Evolutionary conservation across 2,113 vertebrate genomes (phyloP).

Genomic region (Erythrolamprus reginae): DNA sequence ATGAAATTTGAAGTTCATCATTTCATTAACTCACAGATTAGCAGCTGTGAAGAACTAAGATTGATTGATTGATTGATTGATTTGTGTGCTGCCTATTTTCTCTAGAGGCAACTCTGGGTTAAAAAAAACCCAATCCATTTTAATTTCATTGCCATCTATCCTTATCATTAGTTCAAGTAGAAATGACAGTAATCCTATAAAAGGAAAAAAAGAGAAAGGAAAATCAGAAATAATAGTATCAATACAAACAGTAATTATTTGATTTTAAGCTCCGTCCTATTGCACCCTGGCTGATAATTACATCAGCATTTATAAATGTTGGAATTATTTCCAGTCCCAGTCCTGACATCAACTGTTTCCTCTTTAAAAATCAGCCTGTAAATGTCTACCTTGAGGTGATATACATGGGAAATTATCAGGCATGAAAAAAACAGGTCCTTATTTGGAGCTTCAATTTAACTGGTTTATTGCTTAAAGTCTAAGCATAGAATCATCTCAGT

Average conservation of each 20-base stretch:
- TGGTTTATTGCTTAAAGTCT: too few species aligned
- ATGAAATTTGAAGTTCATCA: neutral
- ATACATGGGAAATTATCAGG: neutral
- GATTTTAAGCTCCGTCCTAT: neutral
- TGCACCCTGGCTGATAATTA: neutral
- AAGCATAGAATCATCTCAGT: too few species aligned
- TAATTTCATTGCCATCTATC: neutral
- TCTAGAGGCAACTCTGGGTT: too few species aligned
- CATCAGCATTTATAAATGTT: neutral
- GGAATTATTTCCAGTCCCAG: neutral
- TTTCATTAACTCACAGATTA: neutral
- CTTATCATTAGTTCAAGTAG: neutral
- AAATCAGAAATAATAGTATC: neutral
- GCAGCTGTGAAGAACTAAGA: neutral
- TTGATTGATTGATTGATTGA: neutral
- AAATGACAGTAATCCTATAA: neutral
- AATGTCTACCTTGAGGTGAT: too few species aligned
- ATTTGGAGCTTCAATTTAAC: too few species aligned
- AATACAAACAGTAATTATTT: neutral
- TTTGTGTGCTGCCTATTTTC: too few species aligned
- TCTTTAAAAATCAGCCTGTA: neutral
- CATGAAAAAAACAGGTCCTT: too few species aligned
- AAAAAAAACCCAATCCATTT: neutral
- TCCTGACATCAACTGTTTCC: neutral
- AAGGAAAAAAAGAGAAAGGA: neutral